phyloP scores from a whole-genome alignment of 2,888 invertebrate genomes.

The Timema cristinae region DNA sequence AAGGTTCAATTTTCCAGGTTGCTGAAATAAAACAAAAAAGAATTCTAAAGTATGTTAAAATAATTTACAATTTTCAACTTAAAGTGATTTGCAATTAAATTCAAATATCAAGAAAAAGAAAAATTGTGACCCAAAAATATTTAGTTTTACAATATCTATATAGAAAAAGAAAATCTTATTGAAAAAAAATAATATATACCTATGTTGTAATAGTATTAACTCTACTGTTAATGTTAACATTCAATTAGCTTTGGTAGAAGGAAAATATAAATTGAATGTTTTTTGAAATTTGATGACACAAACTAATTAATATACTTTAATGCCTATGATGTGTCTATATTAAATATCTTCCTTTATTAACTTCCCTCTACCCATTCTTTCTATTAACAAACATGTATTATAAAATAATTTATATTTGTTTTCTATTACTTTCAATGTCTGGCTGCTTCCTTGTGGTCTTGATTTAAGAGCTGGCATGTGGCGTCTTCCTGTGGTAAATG shows the following conservation, averaged over 20 bases:
- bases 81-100: not conserved
- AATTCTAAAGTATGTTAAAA: not conserved
- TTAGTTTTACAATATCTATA: not conserved
- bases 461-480: constrained; percentile 57
- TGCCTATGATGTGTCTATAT: too few species aligned
- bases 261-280: too few species aligned
- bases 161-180: too few species aligned
- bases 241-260: too few species aligned
- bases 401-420: constrained; percentile 5
- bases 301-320: too few species aligned
- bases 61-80: not conserved
- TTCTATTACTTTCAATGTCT: constrained; percentile 57
- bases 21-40: constrained; percentile 46
- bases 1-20: constrained; percentile 86
- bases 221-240: too few species aligned
- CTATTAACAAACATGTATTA: not conserved
- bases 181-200: too few species aligned
- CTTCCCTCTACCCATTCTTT: not conserved
- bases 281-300: too few species aligned
- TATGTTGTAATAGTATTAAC: too few species aligned
- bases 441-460: constrained; percentile 63
- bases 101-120: not conserved
- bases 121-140: not conserved
- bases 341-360: not conserved
- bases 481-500: constrained; percentile 67